Evolutionary conservation across 1,140 invertebrate species (phyloP).

Genomic region (Meteorus sp.): DNA sequence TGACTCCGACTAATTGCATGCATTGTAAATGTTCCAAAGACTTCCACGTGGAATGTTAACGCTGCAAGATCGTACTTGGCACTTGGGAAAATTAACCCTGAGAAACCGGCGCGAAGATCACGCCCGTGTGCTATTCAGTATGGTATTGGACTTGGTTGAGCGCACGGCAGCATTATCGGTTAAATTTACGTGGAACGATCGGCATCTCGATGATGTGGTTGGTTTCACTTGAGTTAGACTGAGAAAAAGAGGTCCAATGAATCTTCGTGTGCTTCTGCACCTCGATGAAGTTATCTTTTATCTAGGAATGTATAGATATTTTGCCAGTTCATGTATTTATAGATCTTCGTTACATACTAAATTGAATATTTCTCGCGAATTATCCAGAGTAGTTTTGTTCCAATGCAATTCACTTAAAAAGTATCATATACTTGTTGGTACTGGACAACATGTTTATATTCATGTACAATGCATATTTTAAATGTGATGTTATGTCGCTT

Average conservation of each 20-base stretch:
- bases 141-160: neutral
- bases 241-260: too few relatives aligned
- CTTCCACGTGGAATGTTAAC: neutral
- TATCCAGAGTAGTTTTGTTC: neutral
- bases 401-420: neutral
- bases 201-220: neutral
- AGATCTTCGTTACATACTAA: neutral
- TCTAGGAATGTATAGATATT: neutral
- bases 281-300: neutral
- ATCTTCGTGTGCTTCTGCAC: neutral
- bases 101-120: constrained; percentile 13
- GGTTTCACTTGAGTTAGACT: too few relatives aligned
- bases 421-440: neutral
- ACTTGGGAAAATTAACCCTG: constrained; percentile 1
- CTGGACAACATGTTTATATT: neutral
- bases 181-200: constrained; percentile 3
- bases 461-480: neutral
- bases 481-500: too few relatives aligned
- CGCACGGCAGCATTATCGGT: neutral
- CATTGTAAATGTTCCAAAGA: constrained; percentile 30
- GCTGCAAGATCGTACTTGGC: neutral
- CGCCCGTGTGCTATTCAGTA: too few relatives aligned
- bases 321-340: neutral
- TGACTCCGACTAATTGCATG: constrained; percentile 39
- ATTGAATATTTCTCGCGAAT: neutral